Evolutionary conservation across 1,140 invertebrate species (phyloP), one percentile per base, ranked within the genome.

Genomic region (Druon quercuslanigerum): DNA sequence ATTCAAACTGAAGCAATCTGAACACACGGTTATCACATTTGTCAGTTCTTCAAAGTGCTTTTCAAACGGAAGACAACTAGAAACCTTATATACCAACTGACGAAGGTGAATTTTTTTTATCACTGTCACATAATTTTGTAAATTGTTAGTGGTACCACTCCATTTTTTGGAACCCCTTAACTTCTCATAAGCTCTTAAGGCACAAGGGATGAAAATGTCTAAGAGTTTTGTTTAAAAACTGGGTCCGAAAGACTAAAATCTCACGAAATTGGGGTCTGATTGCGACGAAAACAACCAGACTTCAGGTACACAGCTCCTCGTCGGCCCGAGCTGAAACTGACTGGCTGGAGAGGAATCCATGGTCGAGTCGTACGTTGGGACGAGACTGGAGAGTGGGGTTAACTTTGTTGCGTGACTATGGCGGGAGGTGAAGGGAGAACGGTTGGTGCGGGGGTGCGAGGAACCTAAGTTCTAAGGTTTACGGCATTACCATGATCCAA

Each of bases 281-380:
- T 20, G 17, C 19, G 60, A 40, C 19, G 60, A 14, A 72, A 73
- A 14, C 57, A 13, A 20, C 50, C 25, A 77, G 40, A 75, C 46
- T 56, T 51, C 20, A 70, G 57, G 72, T 66, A 79, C 17, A 40
- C 75, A 79, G 84, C 76, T 83, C 82, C 79, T 83, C 87, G 79
- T 85, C 87, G 83, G 85, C 83, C 81, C 87, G 87, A 83, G 80
- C 84, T 86, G 85, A 87, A 87, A 84, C 88, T 83, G 86, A 89
- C 88, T 89, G 87, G 87, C 81, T 85, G 70, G 77, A 73, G 60
- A 8, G 40, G 33, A 66, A 33, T 25, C 25, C 57, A 25, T 66
- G 25, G 25, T 16, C 57, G 71, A 50, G 33, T 50, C 33, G 33
- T 19, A 50, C 51, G 25, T 50, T 40, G 52, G 20, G 74, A 46